Conservation (phyloP, 2,797 vertebrate species). For the Anguilla marmorata region DNA sequence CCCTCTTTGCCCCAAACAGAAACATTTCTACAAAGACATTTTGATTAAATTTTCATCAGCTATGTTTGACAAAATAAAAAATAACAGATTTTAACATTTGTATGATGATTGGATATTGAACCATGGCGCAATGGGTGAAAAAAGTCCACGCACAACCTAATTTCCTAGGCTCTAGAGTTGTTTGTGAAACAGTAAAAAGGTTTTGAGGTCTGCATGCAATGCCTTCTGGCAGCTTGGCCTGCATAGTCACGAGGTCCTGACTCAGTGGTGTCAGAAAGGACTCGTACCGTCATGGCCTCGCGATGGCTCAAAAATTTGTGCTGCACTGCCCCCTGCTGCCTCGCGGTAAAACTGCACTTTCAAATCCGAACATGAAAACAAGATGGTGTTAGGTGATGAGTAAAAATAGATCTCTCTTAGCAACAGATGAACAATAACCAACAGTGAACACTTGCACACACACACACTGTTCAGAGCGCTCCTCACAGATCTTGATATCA, state of each 20-base stretch:
- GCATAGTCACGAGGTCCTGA: slow-evolving; percentile 6
- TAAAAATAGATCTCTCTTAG: neutral
- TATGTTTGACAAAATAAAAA: neutral
- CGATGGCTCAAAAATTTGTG: slow-evolving; percentile 39
- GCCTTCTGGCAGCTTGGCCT: slow-evolving; percentile 13
- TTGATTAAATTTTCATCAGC: neutral
- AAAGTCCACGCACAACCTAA: neutral
- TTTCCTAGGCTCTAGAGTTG: slow-evolving; percentile 7
- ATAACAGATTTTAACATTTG: neutral
- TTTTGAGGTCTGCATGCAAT: slow-evolving; percentile 24
- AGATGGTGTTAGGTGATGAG: neutral
- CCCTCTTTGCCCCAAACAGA: neutral
- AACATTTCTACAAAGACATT: neutral
- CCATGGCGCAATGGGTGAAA: neutral
- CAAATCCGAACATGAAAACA: neutral
- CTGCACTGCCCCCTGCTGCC: slow-evolving; percentile 67
- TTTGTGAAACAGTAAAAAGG: neutral
- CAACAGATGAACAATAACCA: neutral
- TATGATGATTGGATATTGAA: neutral
- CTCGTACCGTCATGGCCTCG: neutral
- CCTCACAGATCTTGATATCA: neutral
- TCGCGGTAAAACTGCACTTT: neutral
- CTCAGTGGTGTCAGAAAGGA: neutral
- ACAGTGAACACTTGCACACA: neutral
- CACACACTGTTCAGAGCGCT: neutral